Conservation (phyloP, 2,888 invertebrate species). For the Arctia plantaginis region DNA sequence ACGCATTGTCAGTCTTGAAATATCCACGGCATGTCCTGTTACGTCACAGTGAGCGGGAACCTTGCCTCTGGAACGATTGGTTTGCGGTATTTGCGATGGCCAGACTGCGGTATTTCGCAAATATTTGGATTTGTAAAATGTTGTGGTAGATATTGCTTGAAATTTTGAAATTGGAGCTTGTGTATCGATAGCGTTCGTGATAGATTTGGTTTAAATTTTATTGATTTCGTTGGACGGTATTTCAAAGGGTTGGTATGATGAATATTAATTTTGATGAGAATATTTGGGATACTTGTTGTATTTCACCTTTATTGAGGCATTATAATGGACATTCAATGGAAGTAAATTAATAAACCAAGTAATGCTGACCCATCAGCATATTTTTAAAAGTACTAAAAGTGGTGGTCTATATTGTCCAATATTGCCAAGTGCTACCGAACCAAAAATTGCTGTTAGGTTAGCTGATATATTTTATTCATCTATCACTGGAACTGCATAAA, state of each 20-base stretch:
- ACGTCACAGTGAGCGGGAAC: conserved; percentile 44
- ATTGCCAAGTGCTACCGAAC: not conserved
- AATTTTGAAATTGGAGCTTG: conserved; percentile 45
- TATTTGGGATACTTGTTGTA: not conserved
- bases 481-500: not conserved
- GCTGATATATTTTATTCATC: not conserved
- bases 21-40: conserved; percentile 35
- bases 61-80: conserved; percentile 35
- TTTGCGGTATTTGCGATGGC: conserved; percentile 50
- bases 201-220: conserved; percentile 30
- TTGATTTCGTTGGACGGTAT: conserved; percentile 18
- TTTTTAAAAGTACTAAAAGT: not conserved
- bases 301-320: not conserved
- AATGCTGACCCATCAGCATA: no score
- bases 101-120: conserved; percentile 47
- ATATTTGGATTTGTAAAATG: conserved; percentile 55
- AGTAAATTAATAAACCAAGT: not conserved
- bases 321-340: not conserved
- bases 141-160: conserved; percentile 47
- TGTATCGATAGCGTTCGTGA: conserved; percentile 33
- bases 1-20: conserved; percentile 24
- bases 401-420: not conserved
- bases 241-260: conserved; percentile 4
- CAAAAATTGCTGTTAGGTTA: not conserved
- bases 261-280: conserved; percentile 15